Base-by-base conservation (phyloP, 2,888 invertebrate genomes). In the Brachylomia viminalis region DNA sequence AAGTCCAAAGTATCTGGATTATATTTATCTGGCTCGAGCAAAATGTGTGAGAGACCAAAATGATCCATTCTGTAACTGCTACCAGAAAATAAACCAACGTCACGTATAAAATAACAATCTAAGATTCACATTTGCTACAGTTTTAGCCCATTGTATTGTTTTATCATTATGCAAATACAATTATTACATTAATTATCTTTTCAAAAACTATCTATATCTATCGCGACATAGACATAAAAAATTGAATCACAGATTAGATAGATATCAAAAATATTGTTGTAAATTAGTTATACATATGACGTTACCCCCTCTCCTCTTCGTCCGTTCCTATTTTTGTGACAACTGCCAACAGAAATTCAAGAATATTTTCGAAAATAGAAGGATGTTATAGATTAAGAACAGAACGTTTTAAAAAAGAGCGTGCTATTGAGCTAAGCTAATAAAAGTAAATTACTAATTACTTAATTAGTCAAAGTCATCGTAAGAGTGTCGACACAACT, bases 1-100 rank as follows among this genome's bases (percentile, higher is more conserved):
- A 99, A 97, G 95, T 99, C 99, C 85, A 99, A 98, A 49, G 99
- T 99, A 94, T 99, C 99, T 1, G 99, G 99, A 92, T 97, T 97
- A 96, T 99, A 99, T 90, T 97, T 97, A 86, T 97, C 97, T 72
- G 98, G 98, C 94, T 98, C 98, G 86, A 97, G 97, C 80, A 99
- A 96, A 87, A 99, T 93, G 84, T 96, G 96, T 68, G 95, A 93
- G 79, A 96, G 91, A 82, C 95, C 94, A 91, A 94, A 96, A 92
- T 95, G 95, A 92, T 96, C 96, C 96, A 96, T 96, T 73, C 84
- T 94, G 91, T 76, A 86, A 84, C 83, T 87, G 68, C 80, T 84
- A 80, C 70, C 58, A 84, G 77, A 86, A 82, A 85, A 76, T 85
- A 84, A 87, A 80, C 70, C 79, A 72, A 68, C 79, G 75, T 86